Evolutionary conservation across 1,140 invertebrate genomes (phyloP).

Genomic region (Conus ventricosus): DNA sequence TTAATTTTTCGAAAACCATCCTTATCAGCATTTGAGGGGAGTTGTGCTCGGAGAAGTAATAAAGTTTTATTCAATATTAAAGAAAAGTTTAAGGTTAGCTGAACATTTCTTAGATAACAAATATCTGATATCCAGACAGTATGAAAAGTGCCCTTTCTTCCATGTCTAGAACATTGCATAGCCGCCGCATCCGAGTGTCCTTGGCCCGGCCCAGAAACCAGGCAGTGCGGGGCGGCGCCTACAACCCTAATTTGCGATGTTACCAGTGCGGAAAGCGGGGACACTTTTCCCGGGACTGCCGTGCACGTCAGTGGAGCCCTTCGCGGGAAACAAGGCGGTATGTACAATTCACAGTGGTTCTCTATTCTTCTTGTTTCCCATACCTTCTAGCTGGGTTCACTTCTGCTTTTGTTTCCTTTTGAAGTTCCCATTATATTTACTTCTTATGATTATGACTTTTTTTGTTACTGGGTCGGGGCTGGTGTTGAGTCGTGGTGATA

Average conservation of each 20-base stretch:
- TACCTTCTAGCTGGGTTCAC: not conserved
- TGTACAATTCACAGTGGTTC: not conserved
- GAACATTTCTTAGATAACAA: no score
- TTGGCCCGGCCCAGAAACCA: conserved; percentile 69
- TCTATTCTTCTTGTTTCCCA: not conserved
- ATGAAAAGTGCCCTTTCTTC: no score
- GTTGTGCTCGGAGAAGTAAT: no score
- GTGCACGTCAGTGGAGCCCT: conserved; percentile 31
- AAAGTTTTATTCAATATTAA: no score
- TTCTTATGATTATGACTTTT: not conserved
- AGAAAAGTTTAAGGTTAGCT: no score
- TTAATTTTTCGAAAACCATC: no score
- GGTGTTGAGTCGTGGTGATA: not conserved
- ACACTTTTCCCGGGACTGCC: conserved; percentile 73
- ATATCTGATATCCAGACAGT: no score
- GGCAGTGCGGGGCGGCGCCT: conserved; percentile 54
- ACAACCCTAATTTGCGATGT: conserved; percentile 71
- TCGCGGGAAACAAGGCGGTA: not conserved
- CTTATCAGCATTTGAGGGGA: no score
- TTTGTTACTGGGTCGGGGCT: not conserved
- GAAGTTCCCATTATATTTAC: not conserved
- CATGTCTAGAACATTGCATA: not conserved
- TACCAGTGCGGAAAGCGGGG: conserved; percentile 74
- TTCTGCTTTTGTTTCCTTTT: not conserved
- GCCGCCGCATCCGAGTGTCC: conserved; percentile 67